phyloP scores from a whole-genome alignment of 2,113 vertebrate species.

The Deroptyus accipitrinus region DNA sequence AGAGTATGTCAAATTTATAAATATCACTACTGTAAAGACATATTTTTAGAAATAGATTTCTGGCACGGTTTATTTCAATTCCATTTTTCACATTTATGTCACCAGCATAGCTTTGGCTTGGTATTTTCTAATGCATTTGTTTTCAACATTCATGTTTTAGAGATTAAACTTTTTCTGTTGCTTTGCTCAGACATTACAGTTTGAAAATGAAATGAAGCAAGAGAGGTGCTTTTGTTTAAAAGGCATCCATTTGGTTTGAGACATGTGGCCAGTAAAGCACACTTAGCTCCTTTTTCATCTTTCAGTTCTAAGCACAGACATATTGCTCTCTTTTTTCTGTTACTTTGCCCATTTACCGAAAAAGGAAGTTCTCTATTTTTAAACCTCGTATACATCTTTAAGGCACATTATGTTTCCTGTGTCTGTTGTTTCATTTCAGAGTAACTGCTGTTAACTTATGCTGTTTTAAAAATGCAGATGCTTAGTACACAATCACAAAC shows the following conservation, averaged over 20 bases:
- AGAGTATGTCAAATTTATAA: slow-evolving; percentile 73
- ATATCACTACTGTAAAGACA: slow-evolving; percentile 59
- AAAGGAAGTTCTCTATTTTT: slow-evolving; percentile 2
- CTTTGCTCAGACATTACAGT: background rate
- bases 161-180: slow-evolving; percentile 43
- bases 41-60: slow-evolving; percentile 63
- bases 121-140: slow-evolving; percentile 56
- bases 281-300: background rate
- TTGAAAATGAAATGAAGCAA: slow-evolving; percentile 44
- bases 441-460: background rate
- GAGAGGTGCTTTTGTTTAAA: slow-evolving; percentile 13
- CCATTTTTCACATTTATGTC: slow-evolving; percentile 63
- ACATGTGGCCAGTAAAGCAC: background rate
- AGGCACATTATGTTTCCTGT: background rate
- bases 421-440: slow-evolving; percentile 4
- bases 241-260: background rate
- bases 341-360: background rate
- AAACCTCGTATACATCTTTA: background rate
- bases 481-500: background rate
- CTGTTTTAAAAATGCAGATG: background rate
- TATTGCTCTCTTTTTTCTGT: background rate
- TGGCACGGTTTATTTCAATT: slow-evolving; percentile 59
- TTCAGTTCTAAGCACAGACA: background rate
- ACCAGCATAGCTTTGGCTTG: slow-evolving; percentile 20
- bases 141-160: slow-evolving; percentile 47